phyloP scores from a whole-genome alignment of 2,888 invertebrate genomes.

The Polyploca ridens region DNA sequence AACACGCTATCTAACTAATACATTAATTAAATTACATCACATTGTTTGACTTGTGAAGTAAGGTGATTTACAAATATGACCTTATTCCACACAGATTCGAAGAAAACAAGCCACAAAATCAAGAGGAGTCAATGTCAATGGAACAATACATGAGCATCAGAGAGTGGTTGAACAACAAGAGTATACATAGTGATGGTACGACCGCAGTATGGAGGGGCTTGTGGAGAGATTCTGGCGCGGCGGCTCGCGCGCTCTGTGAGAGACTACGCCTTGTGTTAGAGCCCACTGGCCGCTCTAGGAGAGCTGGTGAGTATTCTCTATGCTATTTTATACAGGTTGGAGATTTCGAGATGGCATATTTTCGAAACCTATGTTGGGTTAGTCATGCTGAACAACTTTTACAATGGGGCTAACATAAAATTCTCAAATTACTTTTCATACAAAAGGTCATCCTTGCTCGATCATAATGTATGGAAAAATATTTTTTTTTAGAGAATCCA shows the following conservation, averaged over 20 bases:
- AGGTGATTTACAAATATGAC: background rate
- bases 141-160: constrained; percentile 67
- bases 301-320: constrained; percentile 81
- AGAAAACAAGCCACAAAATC: constrained; percentile 41
- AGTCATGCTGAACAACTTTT: too few relatives aligned
- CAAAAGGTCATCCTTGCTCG: too few relatives aligned
- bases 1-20: too few relatives aligned
- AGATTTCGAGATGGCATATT: too few relatives aligned
- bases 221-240: constrained; percentile 79
- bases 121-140: constrained; percentile 51
- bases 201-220: constrained; percentile 86
- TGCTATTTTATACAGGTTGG: too few relatives aligned
- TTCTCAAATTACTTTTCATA: too few relatives aligned
- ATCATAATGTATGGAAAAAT: too few relatives aligned
- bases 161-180: constrained; percentile 49
- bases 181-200: constrained; percentile 35
- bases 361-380: too few relatives aligned
- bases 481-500: too few relatives aligned
- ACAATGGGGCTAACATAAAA: too few relatives aligned
- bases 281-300: constrained; percentile 95
- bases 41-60: too few relatives aligned
- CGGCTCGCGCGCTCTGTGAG: constrained; percentile 90
- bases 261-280: constrained; percentile 97
- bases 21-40: too few relatives aligned
- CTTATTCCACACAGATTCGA: constrained; percentile 43